Evolutionary conservation across 2,888 invertebrate genomes (phyloP), one percentile per base, ranked within the genome.

Genomic region (Gastracanthus pulcherrimus): DNA sequence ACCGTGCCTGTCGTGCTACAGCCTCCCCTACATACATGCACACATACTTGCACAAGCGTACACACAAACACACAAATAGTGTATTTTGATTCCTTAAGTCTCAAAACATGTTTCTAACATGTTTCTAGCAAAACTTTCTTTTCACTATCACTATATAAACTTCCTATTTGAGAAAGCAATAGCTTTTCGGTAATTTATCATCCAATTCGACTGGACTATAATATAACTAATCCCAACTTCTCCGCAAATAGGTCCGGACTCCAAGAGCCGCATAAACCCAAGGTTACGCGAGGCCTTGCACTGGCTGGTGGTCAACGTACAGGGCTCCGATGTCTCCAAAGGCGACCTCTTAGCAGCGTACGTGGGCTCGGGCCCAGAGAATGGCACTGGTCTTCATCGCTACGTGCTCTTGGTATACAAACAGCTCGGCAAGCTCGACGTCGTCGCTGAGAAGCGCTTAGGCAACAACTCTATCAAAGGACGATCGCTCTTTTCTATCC

Each of bases 401-500:
- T 91, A 91, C 82, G 87, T 90, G 3, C 89, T 91, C 36, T 85
- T 92, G 0, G 80, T 90, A 3, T 91, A 90, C 80, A 91, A 87
- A 66, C 92, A 92, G 82, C 90, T 90, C 26, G 90, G 90, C 1
- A 85, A 90, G 0, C 89, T 91, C 55, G 90, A 90, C 11, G 89
- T 90, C 0, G 94, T 95, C 60, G 88, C 87, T 74, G 90, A 90
- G 71, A 87, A 88, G 81, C 87, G 89, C 75, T 81, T 90, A 76
- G 85, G 88, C 23, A 86, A 84, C 84, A 85, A 34, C 83, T 89
- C 90, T 69, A 89, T 90, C 60, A 93, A 93, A 31, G 93, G 92
- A 67, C 92, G 95, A 84, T 93, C 92, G 67, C 93, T 94, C 83
- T 94, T 94, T 87, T 94, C 93, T 0, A 92, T 94, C 83, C 87